Evolutionary conservation across 1,140 invertebrate species (phyloP).

Genomic region (Acromyrmex heyeri): DNA sequence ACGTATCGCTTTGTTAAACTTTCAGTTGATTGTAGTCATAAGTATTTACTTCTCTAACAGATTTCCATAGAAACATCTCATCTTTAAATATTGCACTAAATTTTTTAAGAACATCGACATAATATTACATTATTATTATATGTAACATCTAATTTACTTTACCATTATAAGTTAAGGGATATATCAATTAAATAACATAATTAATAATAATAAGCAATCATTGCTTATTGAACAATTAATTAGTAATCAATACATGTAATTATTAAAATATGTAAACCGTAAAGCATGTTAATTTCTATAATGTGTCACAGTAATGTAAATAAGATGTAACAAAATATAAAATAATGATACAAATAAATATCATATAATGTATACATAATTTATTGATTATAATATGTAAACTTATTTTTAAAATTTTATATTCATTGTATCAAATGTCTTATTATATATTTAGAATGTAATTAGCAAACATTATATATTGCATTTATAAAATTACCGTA

Average conservation of each 20-base stretch:
- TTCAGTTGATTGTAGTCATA: conserved; percentile 9
- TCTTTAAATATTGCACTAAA: not conserved
- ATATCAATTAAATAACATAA: not conserved
- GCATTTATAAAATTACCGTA: not conserved
- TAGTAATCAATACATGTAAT: not conserved
- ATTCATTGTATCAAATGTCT: not conserved
- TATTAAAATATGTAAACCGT: conserved; percentile 3
- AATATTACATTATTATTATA: not conserved
- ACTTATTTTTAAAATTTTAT: not conserved
- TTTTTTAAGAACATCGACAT: not conserved
- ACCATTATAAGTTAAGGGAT: not conserved
- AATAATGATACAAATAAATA: not conserved
- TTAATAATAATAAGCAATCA: not conserved
- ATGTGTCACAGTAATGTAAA: not conserved
- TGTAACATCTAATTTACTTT: not conserved
- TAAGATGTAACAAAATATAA: not conserved
- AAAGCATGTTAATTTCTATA: conserved; percentile 5
- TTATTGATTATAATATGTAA: not conserved
- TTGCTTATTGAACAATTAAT: not conserved
- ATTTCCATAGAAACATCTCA: not conserved
- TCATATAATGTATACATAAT: not conserved
- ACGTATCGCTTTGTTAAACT: conserved; percentile 50
- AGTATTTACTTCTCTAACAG: conserved; percentile 15
- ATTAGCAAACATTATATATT: not conserved
- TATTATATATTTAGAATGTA: conserved; percentile 9